Evolutionary conservation across 2,888 invertebrate genomes (phyloP), one percentile per base, ranked within the genome.

Genomic region (Trissolcus japonicus): DNA sequence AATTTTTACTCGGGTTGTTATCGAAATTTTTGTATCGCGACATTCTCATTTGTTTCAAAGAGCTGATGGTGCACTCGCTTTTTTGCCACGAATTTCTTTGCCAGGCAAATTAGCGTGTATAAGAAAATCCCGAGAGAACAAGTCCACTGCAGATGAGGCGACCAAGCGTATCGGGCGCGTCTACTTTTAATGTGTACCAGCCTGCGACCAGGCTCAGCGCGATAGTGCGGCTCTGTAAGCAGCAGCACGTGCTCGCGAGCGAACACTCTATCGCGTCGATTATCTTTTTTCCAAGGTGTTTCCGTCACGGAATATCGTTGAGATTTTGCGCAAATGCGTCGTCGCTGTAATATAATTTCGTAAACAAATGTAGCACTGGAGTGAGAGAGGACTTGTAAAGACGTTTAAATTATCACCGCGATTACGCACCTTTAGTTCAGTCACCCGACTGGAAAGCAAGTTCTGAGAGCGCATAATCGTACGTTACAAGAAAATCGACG

Each of bases 221-320:
- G 72, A 72, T 60, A 29, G 67, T 63, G 71, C 56, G 75, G 63
- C 63, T 71, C 50, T 57, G 48, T 63, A 75, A 78, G 75, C 78
- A 78, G 65, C 50, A 72, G 78, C 78, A 78, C 78, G 78, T 78
- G 78, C 74, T 78, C 55, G 53, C 63, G 51, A 75, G 74, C 56
- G 54, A 74, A 67, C 25, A 4, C 62, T 48, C 67, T 66, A 66
- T 73, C 55, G 21, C 67, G 53, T 40, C 66, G 62, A 78, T 75
- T 78, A 67, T 59, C 69, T 67, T 75, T 63, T 66, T 75, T 67
- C 71, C 71, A 62, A 62, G 41, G 55, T 59, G 65, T 69, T 75
- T 74, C 62, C 25, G 40, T 59, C 16, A 46, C 21, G 69, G 65
- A 69, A 77, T 73, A 55, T 17, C 25, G 65, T 11, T 35, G 53